A percentile compares a stretch with the other conserved stretches of the same genome.
Conservation (phyloP, 2,113 vertebrate species). For the Notothenia rossii region DNA sequence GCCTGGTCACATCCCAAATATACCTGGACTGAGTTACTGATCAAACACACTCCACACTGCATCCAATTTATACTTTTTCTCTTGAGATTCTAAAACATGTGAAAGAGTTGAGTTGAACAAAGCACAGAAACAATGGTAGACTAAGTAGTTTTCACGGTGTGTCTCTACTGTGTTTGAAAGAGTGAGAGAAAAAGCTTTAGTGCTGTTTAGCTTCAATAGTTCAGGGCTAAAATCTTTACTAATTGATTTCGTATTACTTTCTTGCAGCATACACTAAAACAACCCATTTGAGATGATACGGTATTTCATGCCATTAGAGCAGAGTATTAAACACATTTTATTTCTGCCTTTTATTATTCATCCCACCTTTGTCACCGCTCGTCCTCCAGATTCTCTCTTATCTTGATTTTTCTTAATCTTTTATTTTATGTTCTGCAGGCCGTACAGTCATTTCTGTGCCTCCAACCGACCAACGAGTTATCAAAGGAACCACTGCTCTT, state of each 20-base stretch:
- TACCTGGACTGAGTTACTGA: slow-evolving; percentile 9
- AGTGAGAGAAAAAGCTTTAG: slow-evolving; percentile 1
- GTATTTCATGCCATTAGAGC: not conserved
- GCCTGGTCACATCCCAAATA: slow-evolving; percentile 1
- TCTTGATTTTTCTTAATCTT: not conserved
- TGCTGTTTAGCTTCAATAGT: slow-evolving; percentile 18
- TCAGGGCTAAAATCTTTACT: slow-evolving; percentile 5
- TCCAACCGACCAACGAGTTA: slow-evolving; percentile 91
- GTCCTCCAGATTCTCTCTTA: not conserved
- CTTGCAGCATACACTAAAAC: slow-evolving; percentile 7
- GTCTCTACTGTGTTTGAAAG: not conserved
- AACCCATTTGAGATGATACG: no score
- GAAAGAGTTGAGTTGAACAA: slow-evolving; percentile 15
- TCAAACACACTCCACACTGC: slow-evolving; percentile 11
- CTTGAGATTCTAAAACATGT: not conserved
- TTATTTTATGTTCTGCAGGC: slow-evolving; percentile 80
- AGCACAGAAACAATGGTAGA: slow-evolving; percentile 9
- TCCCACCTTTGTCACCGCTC: not conserved
- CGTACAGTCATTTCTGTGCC: slow-evolving; percentile 89
- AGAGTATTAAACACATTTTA: slow-evolving; percentile 9
- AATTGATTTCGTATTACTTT: slow-evolving; percentile 27
- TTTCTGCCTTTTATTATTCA: slow-evolving; percentile 1
- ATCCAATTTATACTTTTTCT: slow-evolving; percentile 6
- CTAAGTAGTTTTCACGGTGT: slow-evolving; percentile 2
- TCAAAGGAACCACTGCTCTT: slow-evolving; percentile 93